Evolutionary conservation across 2,797 vertebrate genomes (phyloP), one percentile per base, ranked within the genome.

Genomic region (Phylloscopus collybita): DNA sequence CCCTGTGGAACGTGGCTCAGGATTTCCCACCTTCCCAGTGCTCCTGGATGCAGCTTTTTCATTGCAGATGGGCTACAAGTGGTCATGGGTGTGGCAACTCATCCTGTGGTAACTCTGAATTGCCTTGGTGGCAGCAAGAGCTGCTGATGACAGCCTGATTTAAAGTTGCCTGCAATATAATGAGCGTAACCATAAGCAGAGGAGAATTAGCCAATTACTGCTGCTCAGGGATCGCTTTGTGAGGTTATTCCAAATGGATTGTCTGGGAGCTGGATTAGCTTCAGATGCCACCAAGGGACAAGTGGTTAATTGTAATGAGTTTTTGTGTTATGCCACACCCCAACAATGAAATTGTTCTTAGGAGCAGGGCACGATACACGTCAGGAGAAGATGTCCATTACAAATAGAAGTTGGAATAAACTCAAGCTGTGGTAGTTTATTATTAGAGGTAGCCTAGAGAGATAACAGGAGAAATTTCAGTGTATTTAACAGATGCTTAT

Each of bases 401-500:
- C 62, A 70, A 95, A 51, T 13, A 90, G 62, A 51, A 85, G 19
- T 16, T 91, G 86, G 59, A 75, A 54, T 88, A 85, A 96, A 93
- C 56, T 95, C 72, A 65, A 40, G 25, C 36, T 80, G 26, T 29
- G 65, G 44, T 51, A 66, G 49, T 40, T 72, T 74, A 73, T 93
- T 90, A 60, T 92, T 49, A 38, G 64, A 73, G 34, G 32, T 26
- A 69, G 56, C 74, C n/a, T 62, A 72, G 50, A 88, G 59, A 73
- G 65, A n/a, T 47, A 91, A 65, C 26, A 34, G 65, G 57, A 89
- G 74, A 93, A 23, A 80, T 85, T 88, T 67, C 57, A 62, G 14
- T 91, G 5, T 90, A 51, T 92, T 86, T 69, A 96, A 78, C 62
- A 92, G 95, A 92, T 95, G 60, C 83, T 87, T 96, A 95, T 97